Evolutionary conservation across 2,888 invertebrate genomes (phyloP), one percentile per base, ranked within the genome.

Genomic region (Nephrocerus scutellatus): DNA sequence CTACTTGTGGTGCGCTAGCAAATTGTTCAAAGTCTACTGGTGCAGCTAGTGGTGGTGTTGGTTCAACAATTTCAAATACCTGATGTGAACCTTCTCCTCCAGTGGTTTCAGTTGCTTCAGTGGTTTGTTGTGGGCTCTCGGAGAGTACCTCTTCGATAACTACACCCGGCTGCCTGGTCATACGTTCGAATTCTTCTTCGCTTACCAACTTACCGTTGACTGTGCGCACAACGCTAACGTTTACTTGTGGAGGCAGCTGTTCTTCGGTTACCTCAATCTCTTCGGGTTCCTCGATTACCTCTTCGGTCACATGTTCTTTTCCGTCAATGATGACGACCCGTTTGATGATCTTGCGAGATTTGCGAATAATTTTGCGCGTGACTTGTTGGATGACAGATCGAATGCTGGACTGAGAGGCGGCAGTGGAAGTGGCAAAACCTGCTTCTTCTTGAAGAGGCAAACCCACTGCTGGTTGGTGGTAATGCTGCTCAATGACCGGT

Each of bases 231-330:
- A 80, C 76, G 46, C 76, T 78, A 28, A 80, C 55, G 44, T 59
- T 59, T 5, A 66, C 53, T 31, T 63, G 58, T 4, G 66, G 62
- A 13, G 59, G 51, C 1, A 58, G 39, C 37, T 64, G 57, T 46
- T 62, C 63, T 43, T 63, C 63, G 12, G 55, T 60, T 3, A 68
- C 48, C 46, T 68, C 67, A 15, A 66, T 47, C 48, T 67, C 66
- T 63, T 86, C 88, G 0, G 89, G 89, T 62, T 88, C 88, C 57
- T 89, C 89, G 28, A 88, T 73, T 1, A 88, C 68, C 69, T 89
- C 88, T 65, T 89, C 89, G 6, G 81, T 81, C 0, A 85, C 76
- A 44, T 82, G 82, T 68, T 89, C 89, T 66, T 85, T 83, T 0
- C 89, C 89, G 60, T 89, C 82, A 41, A 88, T 77, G 5, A 87